Evolutionary conservation across 1,140 invertebrate species (phyloP), one percentile per base, ranked within the genome.

Genomic region (Pteromalus puparum): DNA sequence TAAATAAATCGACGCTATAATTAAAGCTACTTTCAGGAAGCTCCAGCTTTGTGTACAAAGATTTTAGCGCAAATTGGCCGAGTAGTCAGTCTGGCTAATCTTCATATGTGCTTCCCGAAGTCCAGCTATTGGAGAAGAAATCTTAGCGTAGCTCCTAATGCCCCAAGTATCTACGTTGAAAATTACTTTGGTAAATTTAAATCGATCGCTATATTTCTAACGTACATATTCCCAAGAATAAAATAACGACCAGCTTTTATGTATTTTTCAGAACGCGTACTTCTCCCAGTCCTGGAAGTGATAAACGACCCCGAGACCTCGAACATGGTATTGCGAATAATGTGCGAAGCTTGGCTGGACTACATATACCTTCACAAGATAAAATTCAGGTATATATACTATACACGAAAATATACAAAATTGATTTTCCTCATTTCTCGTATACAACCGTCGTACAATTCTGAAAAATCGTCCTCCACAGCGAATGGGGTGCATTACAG

Each of bases 301-400:
- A 96, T 96, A 3, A 94, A 95, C 75, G 96, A 97, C 88, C 94
- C 95, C 70, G 91, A 94, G 24, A 96, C 96, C 12, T 94, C 95
- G 1, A 96, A 96, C 87, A 96, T 97, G 93, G 94, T 97, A 48
- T 90, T 97, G 3, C 95, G 95, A 89, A 95, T 97, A 61, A 96
- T 97, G 93, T 97, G 97, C 89, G 97, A 97, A 90, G 95, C 96
- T 1, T 97, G 96, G 96, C 91, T 97, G 46, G 96, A 97, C 90
- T 96, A 97, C 82, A 97, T 97, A 83, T 97, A 96, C 89, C 94
- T 95, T 48, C 95, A 96, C 86, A 95, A 95, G 90, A 96, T 97
- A 65, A 97, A 96, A 91, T 97, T 97, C 89, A 96, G 95, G 94
- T 96, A 21, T 1, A n/a, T n/a, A n/a, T n/a, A n/a, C n/a, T n/a